Evolutionary conservation across 2,797 vertebrate genomes (phyloP).

Genomic region (Xenops minutus): DNA sequence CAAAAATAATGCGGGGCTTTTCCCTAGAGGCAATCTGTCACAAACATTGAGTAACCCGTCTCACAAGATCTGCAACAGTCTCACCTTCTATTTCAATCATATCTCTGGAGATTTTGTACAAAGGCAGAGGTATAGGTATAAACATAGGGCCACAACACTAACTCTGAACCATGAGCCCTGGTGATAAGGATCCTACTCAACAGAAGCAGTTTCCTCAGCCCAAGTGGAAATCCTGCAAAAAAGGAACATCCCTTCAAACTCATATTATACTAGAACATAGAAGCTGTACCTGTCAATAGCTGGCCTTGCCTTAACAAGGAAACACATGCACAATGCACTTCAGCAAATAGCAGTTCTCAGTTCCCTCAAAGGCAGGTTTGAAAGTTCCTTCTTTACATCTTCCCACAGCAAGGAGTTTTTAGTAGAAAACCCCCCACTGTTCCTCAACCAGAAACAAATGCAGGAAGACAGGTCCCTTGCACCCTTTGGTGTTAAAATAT

Average conservation of each 20-base stretch:
- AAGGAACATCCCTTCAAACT: background rate
- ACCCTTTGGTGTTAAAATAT: background rate
- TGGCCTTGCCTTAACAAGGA: background rate
- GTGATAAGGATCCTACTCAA: background rate
- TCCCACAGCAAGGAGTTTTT: background rate
- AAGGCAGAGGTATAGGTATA: background rate
- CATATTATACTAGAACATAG: accelerated
- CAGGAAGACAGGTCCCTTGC: background rate
- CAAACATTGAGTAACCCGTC: background rate
- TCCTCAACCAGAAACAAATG: background rate
- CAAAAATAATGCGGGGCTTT: background rate
- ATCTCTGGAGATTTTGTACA: background rate
- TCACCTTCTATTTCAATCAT: background rate
- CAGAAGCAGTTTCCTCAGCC: background rate
- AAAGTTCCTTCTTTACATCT: background rate
- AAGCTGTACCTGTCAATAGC: background rate
- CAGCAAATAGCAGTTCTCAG: background rate
- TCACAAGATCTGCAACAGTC: background rate
- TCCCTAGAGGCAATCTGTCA: background rate
- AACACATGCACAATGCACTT: background rate
- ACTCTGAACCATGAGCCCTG: background rate
- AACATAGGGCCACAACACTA: background rate
- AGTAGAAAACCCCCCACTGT: background rate
- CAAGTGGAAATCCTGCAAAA: background rate
- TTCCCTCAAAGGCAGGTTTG: background rate